Base-by-base conservation (phyloP, 2,888 invertebrate genomes). In the Epistrophella euchroma region DNA sequence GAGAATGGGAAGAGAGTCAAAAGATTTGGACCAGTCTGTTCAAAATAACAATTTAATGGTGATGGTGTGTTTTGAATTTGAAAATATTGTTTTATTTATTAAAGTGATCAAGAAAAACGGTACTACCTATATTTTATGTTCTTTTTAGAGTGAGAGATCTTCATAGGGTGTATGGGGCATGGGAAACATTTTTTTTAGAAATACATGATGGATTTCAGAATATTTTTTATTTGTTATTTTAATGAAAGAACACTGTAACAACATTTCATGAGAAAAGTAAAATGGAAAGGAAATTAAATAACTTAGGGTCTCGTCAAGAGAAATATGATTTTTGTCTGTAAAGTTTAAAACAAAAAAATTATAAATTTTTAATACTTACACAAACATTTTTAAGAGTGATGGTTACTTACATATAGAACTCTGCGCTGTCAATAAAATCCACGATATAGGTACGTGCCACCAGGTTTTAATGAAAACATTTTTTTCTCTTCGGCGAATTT, bases 1-100 rank as follows among this genome's bases (percentile, higher is more conserved):
- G 73, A 40, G 64, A 58, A 66, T 72, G 73, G 47, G 64, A 58
- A 66, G 4, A 50, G 71, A 50, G 81, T 81, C 81, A 81, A 72
- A 62, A 81, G 81, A 81, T 81, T 68, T 72, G 72, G 72, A 76
- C 50, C 58, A 71, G 64, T 58, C 74, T 71, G 70, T 70, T 45
- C 66, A 83, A 55, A 62, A 45, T 15, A 68, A 11, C 50, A 40
- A 56, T 79, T 55, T 43, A 70, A 58, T 25, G 50, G 11, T 7
- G 35, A 71, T 32, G 71, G 62, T 40, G 52, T 25, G 68, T 25
- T 37, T 52, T 52, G 10, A 25, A 52, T 37, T 68, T 3, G 15
- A 35, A 68, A 68, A 52, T 37, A 52, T 25, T 68, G 68, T 68
- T 52, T 52, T 37, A 68, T 52, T 52, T 37, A 68, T 68, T 50